phyloP scores from a whole-genome alignment of 2,888 invertebrate species.

The Oxystoma pomonae region DNA sequence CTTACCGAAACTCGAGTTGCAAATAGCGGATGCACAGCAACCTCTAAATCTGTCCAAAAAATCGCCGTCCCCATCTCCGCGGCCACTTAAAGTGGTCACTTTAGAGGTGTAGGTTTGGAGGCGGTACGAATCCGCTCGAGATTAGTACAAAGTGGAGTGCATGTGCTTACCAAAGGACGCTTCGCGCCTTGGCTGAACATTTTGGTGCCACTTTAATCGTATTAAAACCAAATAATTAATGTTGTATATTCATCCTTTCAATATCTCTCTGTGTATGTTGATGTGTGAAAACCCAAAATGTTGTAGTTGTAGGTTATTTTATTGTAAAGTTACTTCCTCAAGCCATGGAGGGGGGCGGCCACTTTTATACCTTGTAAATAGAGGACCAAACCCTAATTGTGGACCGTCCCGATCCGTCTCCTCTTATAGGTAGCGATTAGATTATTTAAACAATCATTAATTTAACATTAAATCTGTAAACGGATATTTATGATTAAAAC shows the following conservation, averaged over 20 bases:
- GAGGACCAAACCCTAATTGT: slow-evolving; percentile 43
- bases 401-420: slow-evolving; percentile 25
- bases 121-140: slow-evolving; percentile 24
- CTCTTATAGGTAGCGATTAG: slow-evolving; percentile 35
- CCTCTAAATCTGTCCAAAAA: slow-evolving; percentile 88
- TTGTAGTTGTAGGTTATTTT: slow-evolving; percentile 37
- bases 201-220: slow-evolving; percentile 48
- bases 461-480: slow-evolving; percentile 42
- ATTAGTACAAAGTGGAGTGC: slow-evolving; percentile 44
- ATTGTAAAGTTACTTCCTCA: slow-evolving; percentile 41
- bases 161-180: slow-evolving; percentile 26
- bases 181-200: slow-evolving; percentile 26
- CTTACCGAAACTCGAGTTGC: slow-evolving; percentile 65
- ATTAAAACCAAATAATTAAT: slow-evolving; percentile 52
- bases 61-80: slow-evolving; percentile 72
- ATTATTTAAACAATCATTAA: slow-evolving; percentile 54
- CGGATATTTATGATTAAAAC: slow-evolving; percentile 41
- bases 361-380: slow-evolving; percentile 40
- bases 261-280: slow-evolving; percentile 37
- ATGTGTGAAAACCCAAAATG: slow-evolving; percentile 36
- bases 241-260: slow-evolving; percentile 38
- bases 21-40: slow-evolving; percentile 76
- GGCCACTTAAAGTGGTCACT: slow-evolving; percentile 51
- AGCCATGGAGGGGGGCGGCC: slow-evolving; percentile 41
- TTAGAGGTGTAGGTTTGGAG: slow-evolving; percentile 41